A percentile compares a stretch with the other conserved stretches of the same genome.
These are phyloP conservation scores for Drosophila kepulauana DNA, from an alignment of 1,140 invertebrate genomes.

Conservation along the genomic window DNA sequence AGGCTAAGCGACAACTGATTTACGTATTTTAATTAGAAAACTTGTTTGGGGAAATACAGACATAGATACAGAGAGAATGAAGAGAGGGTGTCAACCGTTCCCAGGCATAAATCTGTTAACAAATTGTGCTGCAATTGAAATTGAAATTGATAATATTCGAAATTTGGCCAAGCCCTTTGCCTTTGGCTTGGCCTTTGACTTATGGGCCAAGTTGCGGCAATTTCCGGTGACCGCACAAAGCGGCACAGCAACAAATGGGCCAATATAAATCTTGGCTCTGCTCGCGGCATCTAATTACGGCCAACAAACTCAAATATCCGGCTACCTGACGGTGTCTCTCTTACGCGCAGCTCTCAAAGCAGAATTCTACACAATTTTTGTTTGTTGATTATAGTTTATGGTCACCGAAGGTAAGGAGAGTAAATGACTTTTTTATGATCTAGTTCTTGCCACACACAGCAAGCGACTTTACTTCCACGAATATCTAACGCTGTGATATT, in stretches of 20 bases:
- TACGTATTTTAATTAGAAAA: conserved; percentile 53
- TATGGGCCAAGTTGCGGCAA: conserved; percentile 22
- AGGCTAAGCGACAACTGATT: conserved; percentile 28
- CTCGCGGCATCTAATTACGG: conserved; percentile 43
- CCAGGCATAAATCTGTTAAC: conserved; percentile 47
- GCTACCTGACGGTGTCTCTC: conserved; percentile 32
- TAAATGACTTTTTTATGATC: conserved; percentile 61
- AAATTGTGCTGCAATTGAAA: conserved; percentile 40
- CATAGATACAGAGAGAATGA: neutral
- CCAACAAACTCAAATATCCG: conserved; percentile 48
- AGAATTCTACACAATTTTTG: conserved; percentile 30
- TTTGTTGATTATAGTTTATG: conserved; percentile 52
- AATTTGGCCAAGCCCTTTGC: neutral
- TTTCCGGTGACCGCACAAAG: conserved; percentile 61
- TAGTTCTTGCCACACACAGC: conserved; percentile 50
- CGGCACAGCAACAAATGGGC: conserved; percentile 26
- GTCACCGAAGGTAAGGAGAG: neutral
- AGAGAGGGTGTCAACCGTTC: neutral
- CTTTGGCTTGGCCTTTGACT: conserved; percentile 35
- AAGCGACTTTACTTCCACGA: conserved; percentile 32
- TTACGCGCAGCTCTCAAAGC: neutral
- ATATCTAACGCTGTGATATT: conserved; percentile 27
- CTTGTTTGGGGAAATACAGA: neutral
- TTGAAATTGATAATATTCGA: neutral
- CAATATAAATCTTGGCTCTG: conserved; percentile 35